Base-by-base conservation (phyloP, 2,888 invertebrate species). In the Choreutis nemorana region DNA sequence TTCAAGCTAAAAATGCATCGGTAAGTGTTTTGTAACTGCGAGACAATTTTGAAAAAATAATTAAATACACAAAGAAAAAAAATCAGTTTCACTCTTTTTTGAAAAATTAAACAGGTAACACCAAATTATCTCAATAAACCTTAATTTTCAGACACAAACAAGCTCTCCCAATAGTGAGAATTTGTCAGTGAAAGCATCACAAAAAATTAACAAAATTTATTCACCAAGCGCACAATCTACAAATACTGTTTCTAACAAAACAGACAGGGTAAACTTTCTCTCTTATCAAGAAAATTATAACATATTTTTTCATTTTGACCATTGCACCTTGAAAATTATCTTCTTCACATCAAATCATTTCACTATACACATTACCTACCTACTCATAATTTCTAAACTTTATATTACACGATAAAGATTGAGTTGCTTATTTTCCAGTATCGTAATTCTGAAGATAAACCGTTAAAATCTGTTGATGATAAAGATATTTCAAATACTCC, bases 1-100 rank as follows among this genome's bases (percentile, higher is more conserved):
- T 86, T 27, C 83, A 84, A 59, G 79, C 84, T 28, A 85, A 85
- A 62, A 77, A 73, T 62, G 66, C 70, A 45, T 63, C 71, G 55
- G 79, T 80, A 54, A 62, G 78, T 61, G 38, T 13, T n/a, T n/a
- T n/a, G 28, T 26, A 29, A n/a, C n/a, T n/a, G n/a, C n/a, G n/a
- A n/a, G n/a, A n/a, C n/a, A n/a, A n/a, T n/a, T n/a, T n/a, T n/a
- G n/a, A n/a, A n/a, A n/a, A n/a, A n/a, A n/a, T n/a, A n/a, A n/a
- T n/a, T n/a, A n/a, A n/a, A n/a, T n/a, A n/a, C n/a, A n/a, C n/a
- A n/a, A n/a, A n/a, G n/a, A n/a, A n/a, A n/a, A n/a, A n/a, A n/a
- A n/a, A n/a, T n/a, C n/a, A n/a, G n/a, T n/a, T n/a, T n/a, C n/a
- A n/a, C n/a, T n/a, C n/a, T n/a, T n/a, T n/a, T n/a, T n/a, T n/a